Conservation (phyloP, 2,888 invertebrate genomes). For the Stegana nigrithorax region DNA sequence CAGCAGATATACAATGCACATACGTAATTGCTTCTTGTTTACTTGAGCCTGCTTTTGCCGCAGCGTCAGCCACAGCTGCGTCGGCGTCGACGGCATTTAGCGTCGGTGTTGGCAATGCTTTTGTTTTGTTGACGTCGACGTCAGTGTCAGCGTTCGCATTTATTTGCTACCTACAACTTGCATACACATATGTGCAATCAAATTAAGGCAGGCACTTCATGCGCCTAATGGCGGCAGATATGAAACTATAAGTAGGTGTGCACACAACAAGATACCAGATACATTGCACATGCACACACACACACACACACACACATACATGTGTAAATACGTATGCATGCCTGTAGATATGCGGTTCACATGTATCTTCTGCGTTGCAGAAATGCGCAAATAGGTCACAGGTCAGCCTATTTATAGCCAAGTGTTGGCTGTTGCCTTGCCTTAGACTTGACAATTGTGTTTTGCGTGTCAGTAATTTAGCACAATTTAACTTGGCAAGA, state of each 20-base stretch:
- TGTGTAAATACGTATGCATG: background rate
- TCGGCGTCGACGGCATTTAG: no score
- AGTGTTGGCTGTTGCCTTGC: background rate
- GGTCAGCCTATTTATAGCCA: constrained; percentile 3
- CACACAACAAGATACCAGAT: no score
- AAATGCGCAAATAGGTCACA: constrained; percentile 8
- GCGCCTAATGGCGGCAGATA: background rate
- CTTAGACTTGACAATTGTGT: background rate
- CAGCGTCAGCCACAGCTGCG: no score
- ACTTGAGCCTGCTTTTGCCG: no score
- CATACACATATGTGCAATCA: no score
- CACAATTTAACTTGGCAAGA: background rate
- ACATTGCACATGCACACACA: background rate
- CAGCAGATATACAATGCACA: no score
- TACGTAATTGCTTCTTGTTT: no score
- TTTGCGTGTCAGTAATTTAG: background rate
- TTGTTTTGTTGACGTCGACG: no score
- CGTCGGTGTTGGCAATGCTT: no score
- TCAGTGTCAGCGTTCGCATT: no score
- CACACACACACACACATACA: background rate
- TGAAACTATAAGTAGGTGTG: no score
- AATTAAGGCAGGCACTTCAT: background rate
- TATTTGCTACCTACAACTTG: background rate
- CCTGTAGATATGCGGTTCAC: background rate
- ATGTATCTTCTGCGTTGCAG: no score